These are phyloP conservation scores for Caenorhabditis sulstoni DNA, from an alignment of 2,888 invertebrate species.

Conservation along the genomic window DNA sequence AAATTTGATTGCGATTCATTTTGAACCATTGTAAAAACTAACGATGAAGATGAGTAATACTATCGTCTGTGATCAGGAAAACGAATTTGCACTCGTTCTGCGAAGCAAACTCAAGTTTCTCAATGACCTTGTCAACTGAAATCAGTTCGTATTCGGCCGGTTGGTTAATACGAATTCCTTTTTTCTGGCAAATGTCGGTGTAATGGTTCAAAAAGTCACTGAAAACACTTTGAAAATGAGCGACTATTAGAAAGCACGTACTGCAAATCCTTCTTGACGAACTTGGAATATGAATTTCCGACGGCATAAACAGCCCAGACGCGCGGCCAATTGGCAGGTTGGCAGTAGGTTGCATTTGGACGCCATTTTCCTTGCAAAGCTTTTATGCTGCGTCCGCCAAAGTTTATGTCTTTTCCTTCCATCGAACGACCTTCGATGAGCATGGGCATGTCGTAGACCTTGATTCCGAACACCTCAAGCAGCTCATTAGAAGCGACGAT, in stretches of 20 bases:
- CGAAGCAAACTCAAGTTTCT: background rate
- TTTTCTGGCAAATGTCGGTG: constrained; percentile 9
- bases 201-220: background rate
- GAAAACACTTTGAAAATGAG: background rate
- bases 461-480: constrained; percentile 24
- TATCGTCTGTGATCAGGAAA: constrained; percentile 46
- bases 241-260: background rate
- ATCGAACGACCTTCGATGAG: constrained; percentile 13
- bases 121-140: background rate
- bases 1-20: background rate
- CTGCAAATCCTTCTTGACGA: background rate
- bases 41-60: constrained; percentile 38
- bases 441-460: constrained; percentile 16
- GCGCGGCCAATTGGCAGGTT: constrained; percentile 4
- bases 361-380: constrained; percentile 32
- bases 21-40: background rate
- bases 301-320: constrained; percentile 32
- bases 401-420: constrained; percentile 9
- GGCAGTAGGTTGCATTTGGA: background rate
- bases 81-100: constrained; percentile 31
- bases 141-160: constrained; percentile 22
- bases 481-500: constrained; percentile 2
- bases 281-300: background rate
- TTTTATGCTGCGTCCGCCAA: background rate
- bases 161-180: constrained; percentile 3